These are phyloP conservation scores for Blennius ocellaris DNA, from an alignment of 2,113 vertebrate species.

Conservation along the genomic window DNA sequence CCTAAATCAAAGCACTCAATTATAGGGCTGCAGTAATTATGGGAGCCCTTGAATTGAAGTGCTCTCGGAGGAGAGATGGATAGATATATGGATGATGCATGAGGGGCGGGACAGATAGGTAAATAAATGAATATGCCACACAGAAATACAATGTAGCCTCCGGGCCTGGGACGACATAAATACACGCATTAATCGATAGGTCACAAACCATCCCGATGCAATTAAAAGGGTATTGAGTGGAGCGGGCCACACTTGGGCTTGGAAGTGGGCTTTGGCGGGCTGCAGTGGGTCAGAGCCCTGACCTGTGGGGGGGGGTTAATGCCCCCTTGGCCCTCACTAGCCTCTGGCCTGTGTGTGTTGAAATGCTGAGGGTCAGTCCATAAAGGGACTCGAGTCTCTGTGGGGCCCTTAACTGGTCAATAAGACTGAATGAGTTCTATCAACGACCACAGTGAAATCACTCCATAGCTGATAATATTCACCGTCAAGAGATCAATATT, in stretches of 20 bases:
- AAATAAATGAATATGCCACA: conserved; percentile 87
- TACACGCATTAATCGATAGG: conserved; percentile 84
- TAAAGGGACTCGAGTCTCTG: conserved; percentile 80
- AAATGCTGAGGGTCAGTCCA: conserved; percentile 73
- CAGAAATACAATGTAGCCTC: conserved; percentile 83
- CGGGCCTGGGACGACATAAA: conserved; percentile 75
- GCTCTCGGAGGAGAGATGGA: conserved; percentile 82
- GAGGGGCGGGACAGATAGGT: conserved; percentile 80
- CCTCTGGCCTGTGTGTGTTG: conserved; percentile 60
- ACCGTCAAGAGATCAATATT: conserved; percentile 31
- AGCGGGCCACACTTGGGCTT: conserved; percentile 56
- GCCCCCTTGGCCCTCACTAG: conserved; percentile 66
- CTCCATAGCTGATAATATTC: conserved; percentile 42
- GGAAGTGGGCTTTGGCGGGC: conserved; percentile 44
- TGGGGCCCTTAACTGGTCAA: conserved; percentile 76
- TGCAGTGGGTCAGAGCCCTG: conserved; percentile 61
- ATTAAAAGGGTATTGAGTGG: conserved; percentile 84
- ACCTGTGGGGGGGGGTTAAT: conserved; percentile 73
- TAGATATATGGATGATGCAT: conserved; percentile 83
- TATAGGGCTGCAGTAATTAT: conserved; percentile 84
- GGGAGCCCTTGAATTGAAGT: conserved; percentile 81
- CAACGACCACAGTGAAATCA: conserved; percentile 54
- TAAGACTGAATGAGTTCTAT: conserved; percentile 75
- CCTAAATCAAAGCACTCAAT: conserved; percentile 87
- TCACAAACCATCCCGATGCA: conserved; percentile 80